Base-by-base conservation (phyloP, 2,113 vertebrate genomes). In the Arenaria interpres region DNA sequence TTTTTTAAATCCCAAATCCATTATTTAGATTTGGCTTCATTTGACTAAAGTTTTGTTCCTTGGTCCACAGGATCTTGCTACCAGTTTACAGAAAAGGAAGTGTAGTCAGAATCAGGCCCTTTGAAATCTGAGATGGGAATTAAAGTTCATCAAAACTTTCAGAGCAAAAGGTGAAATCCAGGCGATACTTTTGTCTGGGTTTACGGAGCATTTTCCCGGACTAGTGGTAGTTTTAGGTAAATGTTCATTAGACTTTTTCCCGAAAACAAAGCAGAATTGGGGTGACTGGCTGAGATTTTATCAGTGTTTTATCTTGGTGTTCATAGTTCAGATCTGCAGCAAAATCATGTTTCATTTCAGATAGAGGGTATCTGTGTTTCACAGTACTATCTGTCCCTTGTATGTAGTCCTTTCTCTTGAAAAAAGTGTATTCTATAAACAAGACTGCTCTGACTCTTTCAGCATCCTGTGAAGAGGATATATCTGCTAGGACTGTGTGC, bases 61-160 rank as follows among this genome's bases (percentile, higher is more conserved):
- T 63, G 30, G 16, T 67, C 39, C 17, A 35, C 24, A 48, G 32
- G 30, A 50, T 74, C 46, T 67, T 77, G 13, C 50, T 87, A 74
- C n/a, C 39, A 56, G 21, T 78, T 92, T 56, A 53, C 33, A 53
- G 60, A 43, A 83, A 90, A 75, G 7, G 23, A 93, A 59, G 16
- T 76, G 19, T 33, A 63, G 50, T 79, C 59, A 86, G 85, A 85
- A 92, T 63, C 41, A 83, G 21, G 33, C 33, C 35, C 24, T 81
- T 86, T 92, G 76, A 94, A 85, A 72, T 69, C 33, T 66, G 24
- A 66, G 46, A 14, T 54, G 22, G 1, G 7, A 92, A 27, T 41
- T 94, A 45, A 33, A 90, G 46, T 83, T 94, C 78, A 93, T 63
- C 21, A 56, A n/a, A 91, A 80, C 28, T 81, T 91, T 92, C 43